Evolutionary conservation across 2,888 invertebrate genomes (phyloP).

Genomic region (Antheraea assamensis): DNA sequence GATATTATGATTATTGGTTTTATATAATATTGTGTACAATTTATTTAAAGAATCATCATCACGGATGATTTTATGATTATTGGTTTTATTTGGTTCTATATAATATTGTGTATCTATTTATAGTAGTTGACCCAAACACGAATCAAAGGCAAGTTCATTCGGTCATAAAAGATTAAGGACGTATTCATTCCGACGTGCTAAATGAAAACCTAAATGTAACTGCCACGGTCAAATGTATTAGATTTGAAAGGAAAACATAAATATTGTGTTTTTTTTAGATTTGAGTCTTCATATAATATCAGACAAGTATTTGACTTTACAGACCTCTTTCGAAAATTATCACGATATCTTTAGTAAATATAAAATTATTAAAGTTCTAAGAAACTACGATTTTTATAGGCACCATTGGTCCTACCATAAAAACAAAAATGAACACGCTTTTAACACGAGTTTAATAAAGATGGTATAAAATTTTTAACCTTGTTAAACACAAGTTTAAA

Average conservation of each 20-base stretch:
- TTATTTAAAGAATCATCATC: too few species aligned
- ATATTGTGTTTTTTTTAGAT: not conserved
- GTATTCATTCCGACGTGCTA: conserved; percentile 27
- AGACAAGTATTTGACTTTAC: not conserved
- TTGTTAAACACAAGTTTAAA: too few species aligned
- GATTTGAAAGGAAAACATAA: not conserved
- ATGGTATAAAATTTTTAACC: too few species aligned
- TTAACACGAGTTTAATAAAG: too few species aligned
- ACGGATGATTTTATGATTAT: not conserved
- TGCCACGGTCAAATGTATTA: conserved; percentile 29
- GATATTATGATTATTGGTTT: not conserved
- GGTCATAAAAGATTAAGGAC: conserved; percentile 24
- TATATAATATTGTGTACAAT: not conserved
- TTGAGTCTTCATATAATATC: not conserved
- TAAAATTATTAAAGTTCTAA: too few species aligned
- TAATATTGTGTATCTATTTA: conserved; percentile 1
- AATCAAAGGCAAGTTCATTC: conserved; percentile 11
- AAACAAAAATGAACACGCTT: too few species aligned
- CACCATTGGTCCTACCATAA: too few species aligned
- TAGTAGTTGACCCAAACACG: not conserved
- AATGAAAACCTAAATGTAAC: conserved; percentile 25
- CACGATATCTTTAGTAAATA: too few species aligned
- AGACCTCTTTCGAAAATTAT: too few species aligned
- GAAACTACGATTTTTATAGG: too few species aligned
- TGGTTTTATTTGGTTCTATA: not conserved